A percentile compares a stretch with the other conserved stretches of the same genome.
These are phyloP conservation scores for Eubucco bourcierii DNA, from an alignment of 2,113 vertebrate species.

Conservation along the genomic window DNA sequence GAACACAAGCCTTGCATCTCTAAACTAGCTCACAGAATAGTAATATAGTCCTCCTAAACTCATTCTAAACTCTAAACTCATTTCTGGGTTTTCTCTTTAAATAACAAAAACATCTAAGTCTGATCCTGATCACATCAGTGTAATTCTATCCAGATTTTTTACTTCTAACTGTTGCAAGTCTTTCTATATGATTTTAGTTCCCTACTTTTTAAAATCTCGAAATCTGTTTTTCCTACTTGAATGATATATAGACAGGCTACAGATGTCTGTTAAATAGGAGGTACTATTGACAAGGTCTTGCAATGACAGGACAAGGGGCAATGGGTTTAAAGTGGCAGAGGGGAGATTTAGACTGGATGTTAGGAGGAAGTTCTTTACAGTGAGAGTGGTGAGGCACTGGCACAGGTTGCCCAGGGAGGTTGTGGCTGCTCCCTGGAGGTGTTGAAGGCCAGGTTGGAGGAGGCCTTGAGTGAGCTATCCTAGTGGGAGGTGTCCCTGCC, in stretches of 20 bases:
- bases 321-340: no score
- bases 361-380: no score
- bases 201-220: background rate
- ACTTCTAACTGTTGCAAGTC: background rate
- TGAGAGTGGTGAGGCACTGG: no score
- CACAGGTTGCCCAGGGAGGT: no score
- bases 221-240: background rate
- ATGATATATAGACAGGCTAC: background rate
- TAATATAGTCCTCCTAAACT: background rate
- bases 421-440: no score
- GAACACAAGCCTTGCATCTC: background rate
- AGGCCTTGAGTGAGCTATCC: no score
- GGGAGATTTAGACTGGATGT: no score
- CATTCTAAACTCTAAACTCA: no score
- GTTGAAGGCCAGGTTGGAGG: no score
- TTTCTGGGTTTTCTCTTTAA: background rate
- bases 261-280: background rate
- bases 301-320: no score
- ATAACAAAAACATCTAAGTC: background rate
- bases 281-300: no score
- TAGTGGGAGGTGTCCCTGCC: no score
- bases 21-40: background rate
- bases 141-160: background rate
- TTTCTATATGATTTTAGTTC: background rate
- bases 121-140: background rate